Percentiles rank a stretch among this genome's conserved stretches.
Evolutionary conservation across 1,140 invertebrate genomes (phyloP).

Genomic region (Orius insidiosus): DNA sequence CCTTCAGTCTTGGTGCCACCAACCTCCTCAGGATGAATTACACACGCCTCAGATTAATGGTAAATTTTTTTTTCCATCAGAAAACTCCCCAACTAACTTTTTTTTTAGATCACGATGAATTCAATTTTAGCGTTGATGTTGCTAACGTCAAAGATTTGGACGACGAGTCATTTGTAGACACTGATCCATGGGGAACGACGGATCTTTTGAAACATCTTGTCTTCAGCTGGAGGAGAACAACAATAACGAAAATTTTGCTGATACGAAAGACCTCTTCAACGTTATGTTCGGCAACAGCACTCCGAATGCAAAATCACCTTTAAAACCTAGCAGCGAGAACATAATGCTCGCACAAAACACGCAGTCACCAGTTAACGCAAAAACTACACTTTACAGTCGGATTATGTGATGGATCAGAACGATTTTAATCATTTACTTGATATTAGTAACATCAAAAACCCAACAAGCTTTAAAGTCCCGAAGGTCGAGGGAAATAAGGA

Average conservation of each 20-base stretch:
- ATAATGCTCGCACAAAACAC: constrained; percentile 3
- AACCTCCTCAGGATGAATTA: constrained; percentile 16
- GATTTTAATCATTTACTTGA: background rate
- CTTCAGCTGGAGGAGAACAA: constrained; percentile 2
- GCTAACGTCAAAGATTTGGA: constrained; percentile 1
- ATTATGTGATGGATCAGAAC: background rate
- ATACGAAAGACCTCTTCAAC: background rate
- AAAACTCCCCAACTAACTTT: background rate
- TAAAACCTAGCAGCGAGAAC: constrained; percentile 5
- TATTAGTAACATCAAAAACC: no score
- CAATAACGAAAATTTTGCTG: background rate
- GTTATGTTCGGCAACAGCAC: background rate
- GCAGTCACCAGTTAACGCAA: no score
- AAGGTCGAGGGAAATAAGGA: no score
- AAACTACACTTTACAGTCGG: background rate
- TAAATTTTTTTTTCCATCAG: constrained; percentile 7
- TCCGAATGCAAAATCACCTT: constrained; percentile 2
- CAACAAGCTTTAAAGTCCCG: no score
- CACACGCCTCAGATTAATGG: constrained; percentile 13
- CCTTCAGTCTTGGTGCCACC: constrained; percentile 12
- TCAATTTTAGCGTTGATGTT: constrained; percentile 9
- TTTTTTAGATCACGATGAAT: constrained; percentile 12
- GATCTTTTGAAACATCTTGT: background rate
- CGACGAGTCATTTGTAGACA: constrained; percentile 1
- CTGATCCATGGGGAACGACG: constrained; percentile 7